A percentile compares a stretch with the other conserved stretches of the same genome.
These are phyloP conservation scores for Galaxea fascicularis DNA, from an alignment of 92 coral and sea anemone genomes.

Conservation along the genomic window DNA sequence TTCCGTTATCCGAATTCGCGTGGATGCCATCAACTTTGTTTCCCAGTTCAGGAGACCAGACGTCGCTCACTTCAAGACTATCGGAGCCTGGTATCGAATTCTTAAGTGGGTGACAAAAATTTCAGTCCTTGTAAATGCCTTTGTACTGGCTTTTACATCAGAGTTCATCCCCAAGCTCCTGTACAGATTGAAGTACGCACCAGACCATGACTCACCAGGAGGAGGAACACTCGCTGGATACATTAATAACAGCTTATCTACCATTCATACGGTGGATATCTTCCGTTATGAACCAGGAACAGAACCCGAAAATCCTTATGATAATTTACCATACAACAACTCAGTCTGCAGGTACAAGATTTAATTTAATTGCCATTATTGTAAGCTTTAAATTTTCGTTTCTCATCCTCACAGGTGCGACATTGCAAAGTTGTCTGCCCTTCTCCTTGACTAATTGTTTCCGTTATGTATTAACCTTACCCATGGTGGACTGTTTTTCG, in stretches of 20 bases:
- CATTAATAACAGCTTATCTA: slow-evolving; percentile 67
- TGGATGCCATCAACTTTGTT: slow-evolving; percentile 90
- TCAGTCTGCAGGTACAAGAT: slow-evolving; percentile 5
- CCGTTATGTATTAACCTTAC: too few species aligned
- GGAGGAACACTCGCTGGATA: slow-evolving; percentile 65
- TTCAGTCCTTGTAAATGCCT: slow-evolving; percentile 76
- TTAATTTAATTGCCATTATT: too few species aligned
- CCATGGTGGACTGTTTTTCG: too few species aligned
- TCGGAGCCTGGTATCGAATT: slow-evolving; percentile 81
- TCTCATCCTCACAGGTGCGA: too few species aligned
- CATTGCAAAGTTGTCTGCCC: too few species aligned
- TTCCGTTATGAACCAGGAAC: slow-evolving; percentile 49
- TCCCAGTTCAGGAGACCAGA: slow-evolving; percentile 90
- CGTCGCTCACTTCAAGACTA: slow-evolving; percentile 79
- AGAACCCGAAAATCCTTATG: slow-evolving; percentile 46
- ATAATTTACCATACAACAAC: neutral
- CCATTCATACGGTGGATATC: slow-evolving; percentile 32
- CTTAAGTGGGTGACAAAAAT: slow-evolving; percentile 64
- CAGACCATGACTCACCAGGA: slow-evolving; percentile 11
- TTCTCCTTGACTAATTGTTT: too few species aligned
- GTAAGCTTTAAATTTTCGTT: neutral
- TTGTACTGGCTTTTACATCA: slow-evolving; percentile 79
- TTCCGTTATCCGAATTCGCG: slow-evolving; percentile 77
- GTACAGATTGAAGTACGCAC: slow-evolving; percentile 57
- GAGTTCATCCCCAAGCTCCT: slow-evolving; percentile 82